Conservation (phyloP, 2,113 vertebrate species). For the Anseranas semipalmata region DNA sequence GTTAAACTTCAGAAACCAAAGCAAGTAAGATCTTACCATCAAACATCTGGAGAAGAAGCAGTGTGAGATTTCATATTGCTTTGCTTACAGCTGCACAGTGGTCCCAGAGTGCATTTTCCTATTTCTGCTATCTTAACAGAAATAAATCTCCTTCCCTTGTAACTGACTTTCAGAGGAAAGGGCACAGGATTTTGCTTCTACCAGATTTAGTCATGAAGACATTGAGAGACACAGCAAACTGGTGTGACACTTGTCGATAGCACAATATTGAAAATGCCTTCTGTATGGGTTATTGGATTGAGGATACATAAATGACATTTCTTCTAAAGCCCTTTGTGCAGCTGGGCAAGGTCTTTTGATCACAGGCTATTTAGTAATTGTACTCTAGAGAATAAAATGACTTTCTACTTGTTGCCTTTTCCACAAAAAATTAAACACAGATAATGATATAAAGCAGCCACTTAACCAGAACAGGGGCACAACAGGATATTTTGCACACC, state of each 20-base stretch:
- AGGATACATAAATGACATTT: neutral
- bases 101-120: neutral
- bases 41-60: neutral
- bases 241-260: neutral
- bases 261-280: neutral
- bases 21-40: neutral
- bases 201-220: neutral
- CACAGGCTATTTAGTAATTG: neutral
- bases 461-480: neutral
- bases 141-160: neutral
- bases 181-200: neutral
- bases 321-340: neutral
- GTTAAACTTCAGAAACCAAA: neutral
- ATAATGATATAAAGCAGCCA: neutral
- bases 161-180: neutral
- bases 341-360: neutral
- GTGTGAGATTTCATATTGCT: fast-evolving
- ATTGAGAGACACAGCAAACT: neutral
- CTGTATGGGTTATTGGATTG: neutral
- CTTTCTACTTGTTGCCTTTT: neutral
- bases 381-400: neutral
- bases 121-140: neutral
- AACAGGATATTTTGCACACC: neutral
- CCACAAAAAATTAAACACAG: neutral
- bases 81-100: neutral